Evolutionary conservation across 2,888 invertebrate species (phyloP).

Genomic region (Maniola hyperantus): DNA sequence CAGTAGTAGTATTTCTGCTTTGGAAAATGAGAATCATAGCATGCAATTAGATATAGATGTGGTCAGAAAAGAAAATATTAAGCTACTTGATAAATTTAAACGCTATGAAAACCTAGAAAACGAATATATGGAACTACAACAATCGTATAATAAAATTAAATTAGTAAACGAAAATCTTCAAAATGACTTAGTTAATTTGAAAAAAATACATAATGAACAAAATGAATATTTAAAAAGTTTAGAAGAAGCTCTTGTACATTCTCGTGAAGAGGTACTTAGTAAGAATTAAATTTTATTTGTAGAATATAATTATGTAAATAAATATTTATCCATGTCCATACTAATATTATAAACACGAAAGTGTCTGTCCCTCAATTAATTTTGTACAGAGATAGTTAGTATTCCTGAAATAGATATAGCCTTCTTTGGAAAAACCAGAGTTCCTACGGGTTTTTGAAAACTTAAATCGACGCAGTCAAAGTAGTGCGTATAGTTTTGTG

Average conservation of each 20-base stretch:
- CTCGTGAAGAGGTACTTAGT: conserved; percentile 58
- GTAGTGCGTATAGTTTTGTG: too few relatives aligned
- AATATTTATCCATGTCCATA: too few relatives aligned
- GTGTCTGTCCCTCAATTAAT: too few relatives aligned
- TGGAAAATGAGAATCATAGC: conserved; percentile 54
- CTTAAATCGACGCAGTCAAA: too few relatives aligned
- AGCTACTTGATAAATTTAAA: conserved; percentile 53
- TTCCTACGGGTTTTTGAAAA: too few relatives aligned
- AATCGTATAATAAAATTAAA: conserved; percentile 47
- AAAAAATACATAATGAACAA: conserved; percentile 55
- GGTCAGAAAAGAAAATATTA: conserved; percentile 56
- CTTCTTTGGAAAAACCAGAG: too few relatives aligned
- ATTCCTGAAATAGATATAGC: too few relatives aligned
- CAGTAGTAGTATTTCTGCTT: conserved; percentile 45
- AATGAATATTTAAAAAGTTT: conserved; percentile 56
- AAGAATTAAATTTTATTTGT: background rate
- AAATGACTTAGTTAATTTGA: conserved; percentile 51
- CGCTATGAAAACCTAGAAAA: conserved; percentile 53
- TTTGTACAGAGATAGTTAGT: too few relatives aligned
- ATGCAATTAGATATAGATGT: conserved; percentile 48
- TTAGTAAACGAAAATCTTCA: conserved; percentile 58
- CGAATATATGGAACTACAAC: conserved; percentile 53
- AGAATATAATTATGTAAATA: too few relatives aligned
- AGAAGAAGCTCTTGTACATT: conserved; percentile 57
- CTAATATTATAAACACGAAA: too few relatives aligned